Evolutionary conservation across 2,113 vertebrate species (phyloP), one percentile per base, ranked within the genome.

Genomic region (Periophthalmus modestus): DNA sequence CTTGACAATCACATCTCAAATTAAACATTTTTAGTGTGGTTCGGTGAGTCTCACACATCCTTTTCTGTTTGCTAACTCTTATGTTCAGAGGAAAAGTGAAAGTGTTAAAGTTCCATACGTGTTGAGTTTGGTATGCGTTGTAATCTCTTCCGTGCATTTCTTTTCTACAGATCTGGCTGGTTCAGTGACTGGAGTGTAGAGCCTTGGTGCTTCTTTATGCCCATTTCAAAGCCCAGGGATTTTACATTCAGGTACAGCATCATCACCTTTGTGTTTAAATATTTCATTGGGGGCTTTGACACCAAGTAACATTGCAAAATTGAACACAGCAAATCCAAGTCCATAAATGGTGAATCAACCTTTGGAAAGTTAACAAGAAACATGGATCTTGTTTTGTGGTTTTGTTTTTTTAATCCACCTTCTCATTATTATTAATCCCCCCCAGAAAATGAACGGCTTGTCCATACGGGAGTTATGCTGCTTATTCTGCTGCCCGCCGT

Each of bases 401-500:
- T 71, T 36, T 70, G 12, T 66, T 66, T 59, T 28, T 7, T 82
- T 84, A n/a, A n/a, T 9, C n/a, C 52, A 55, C 7, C 52, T 55
- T 55, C 50, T 19, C 50, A n/a, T 55, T 55, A 28, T 19, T n/a
- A 21, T 19, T n/a, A 2, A 55, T 21, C 7, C 19, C 19, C 3
- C n/a, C 6, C n/a, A 88, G 89, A 94, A 88, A 83, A 99, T 99
- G 97, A 98, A 99, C 80, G 97, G 97, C 82, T 93, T 99, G 87
- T 98, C 97, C 0, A 91, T 99, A 80, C 95, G 96, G 70, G 97
- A 98, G 69, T 93, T 99, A 81, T 99, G 97, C 91, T 96, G 97
- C 90, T 94, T 99, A n/a, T 99, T 99, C 90, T 99, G 97, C 92
- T 99, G 97, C 88, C 97, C 97, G 0, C 97, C 97, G n/a, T 99